phyloP scores from a whole-genome alignment of 2,888 invertebrate genomes.

The Kryphioiulus occultus region DNA sequence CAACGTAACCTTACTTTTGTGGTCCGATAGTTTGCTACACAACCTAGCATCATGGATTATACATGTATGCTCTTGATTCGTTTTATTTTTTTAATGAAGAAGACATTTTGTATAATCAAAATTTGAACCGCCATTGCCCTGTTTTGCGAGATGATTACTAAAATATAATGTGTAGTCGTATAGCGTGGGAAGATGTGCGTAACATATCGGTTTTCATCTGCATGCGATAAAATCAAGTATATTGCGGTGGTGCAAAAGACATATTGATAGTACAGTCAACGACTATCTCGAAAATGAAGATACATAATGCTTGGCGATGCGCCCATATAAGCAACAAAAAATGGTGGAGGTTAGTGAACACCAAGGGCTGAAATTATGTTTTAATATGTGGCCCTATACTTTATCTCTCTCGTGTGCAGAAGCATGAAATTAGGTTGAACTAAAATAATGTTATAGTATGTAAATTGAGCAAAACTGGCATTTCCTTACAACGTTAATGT shows the following conservation, averaged over 20 bases:
- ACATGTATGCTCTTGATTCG: background rate
- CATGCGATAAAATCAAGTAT: background rate
- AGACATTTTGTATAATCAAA: background rate
- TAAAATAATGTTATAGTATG: background rate
- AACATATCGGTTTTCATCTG: background rate
- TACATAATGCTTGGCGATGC: background rate
- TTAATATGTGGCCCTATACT: constrained; percentile 2
- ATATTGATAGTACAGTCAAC: background rate
- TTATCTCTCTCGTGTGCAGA: background rate
- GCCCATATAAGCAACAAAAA: background rate
- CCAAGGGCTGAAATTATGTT: constrained; percentile 2
- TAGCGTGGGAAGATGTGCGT: background rate
- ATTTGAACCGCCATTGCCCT: background rate
- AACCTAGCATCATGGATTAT: too few relatives aligned
- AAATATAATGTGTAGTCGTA: background rate
- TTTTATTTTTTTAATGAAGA: background rate
- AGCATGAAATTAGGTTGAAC: constrained; percentile 36
- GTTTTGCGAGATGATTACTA: background rate
- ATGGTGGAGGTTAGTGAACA: background rate
- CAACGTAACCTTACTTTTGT: too few relatives aligned
- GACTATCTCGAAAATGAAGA: background rate
- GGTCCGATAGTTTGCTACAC: too few relatives aligned
- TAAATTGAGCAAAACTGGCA: background rate
- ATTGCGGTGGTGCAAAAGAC: background rate
- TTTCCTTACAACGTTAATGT: background rate